Percentiles rank a stretch among this genome's conserved stretches.
These are phyloP conservation scores for Eristalis arbustorum DNA, from an alignment of 2,888 invertebrate genomes.

Conservation along the genomic window DNA sequence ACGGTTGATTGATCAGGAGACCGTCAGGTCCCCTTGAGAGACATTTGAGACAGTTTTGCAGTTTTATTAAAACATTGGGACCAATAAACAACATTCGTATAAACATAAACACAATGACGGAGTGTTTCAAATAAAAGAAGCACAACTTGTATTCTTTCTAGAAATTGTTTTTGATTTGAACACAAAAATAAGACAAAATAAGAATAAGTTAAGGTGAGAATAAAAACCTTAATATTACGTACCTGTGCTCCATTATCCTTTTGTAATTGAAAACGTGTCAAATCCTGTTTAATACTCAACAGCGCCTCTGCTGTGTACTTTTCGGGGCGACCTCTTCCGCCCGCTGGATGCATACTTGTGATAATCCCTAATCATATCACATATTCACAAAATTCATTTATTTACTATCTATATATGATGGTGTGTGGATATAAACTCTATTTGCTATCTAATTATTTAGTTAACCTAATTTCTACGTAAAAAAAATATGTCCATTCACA, in stretches of 20 bases:
- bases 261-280: constrained; percentile 80
- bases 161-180: background rate
- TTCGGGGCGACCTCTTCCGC: constrained; percentile 81
- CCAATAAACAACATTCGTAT: no score
- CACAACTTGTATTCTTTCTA: no score
- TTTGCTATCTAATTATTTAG: constrained; percentile 26
- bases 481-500: constrained; percentile 44
- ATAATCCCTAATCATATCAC: constrained; percentile 80
- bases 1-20: no score
- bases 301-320: constrained; percentile 80
- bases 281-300: constrained; percentile 80
- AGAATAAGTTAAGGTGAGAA: background rate
- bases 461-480: constrained; percentile 44
- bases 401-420: background rate
- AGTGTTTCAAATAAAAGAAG: no score
- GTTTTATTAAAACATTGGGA: no score
- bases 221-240: constrained; percentile 54
- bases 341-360: constrained; percentile 81
- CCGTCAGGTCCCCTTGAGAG: no score
- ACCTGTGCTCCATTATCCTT: constrained; percentile 80
- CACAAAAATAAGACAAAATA: background rate
- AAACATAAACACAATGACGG: no score
- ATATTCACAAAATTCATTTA: constrained; percentile 71
- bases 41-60: no score
- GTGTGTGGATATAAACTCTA: background rate